These are phyloP conservation scores for Cabera pusaria DNA, from an alignment of 2,888 invertebrate genomes.

Conservation along the genomic window DNA sequence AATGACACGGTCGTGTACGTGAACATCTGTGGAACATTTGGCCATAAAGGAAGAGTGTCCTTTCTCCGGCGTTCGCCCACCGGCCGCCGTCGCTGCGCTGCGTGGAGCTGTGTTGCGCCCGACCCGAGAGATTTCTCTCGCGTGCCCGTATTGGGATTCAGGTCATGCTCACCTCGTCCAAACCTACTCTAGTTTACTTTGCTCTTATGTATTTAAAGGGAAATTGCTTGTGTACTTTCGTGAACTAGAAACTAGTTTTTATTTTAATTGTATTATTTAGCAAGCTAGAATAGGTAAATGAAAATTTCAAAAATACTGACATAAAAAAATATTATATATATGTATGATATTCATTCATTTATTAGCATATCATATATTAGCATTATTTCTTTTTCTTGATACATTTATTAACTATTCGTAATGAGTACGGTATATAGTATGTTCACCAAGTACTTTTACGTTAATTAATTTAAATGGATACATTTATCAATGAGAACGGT, in stretches of 20 bases:
- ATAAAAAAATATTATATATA: too few relatives aligned
- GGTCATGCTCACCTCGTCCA: slow-evolving; percentile 69
- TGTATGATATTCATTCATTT: too few relatives aligned
- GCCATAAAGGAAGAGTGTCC: slow-evolving; percentile 56
- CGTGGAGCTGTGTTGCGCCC: slow-evolving; percentile 26
- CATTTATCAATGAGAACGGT: too few relatives aligned
- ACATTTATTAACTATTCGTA: too few relatives aligned
- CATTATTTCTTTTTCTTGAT: too few relatives aligned
- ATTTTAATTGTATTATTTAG: too few relatives aligned
- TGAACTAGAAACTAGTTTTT: not conserved
- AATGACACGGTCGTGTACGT: slow-evolving; percentile 25
- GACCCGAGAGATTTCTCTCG: slow-evolving; percentile 70
- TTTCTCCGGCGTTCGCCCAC: slow-evolving; percentile 56
- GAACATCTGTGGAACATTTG: slow-evolving; percentile 34
- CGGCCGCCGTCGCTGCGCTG: slow-evolving; percentile 3
- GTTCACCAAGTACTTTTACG: too few relatives aligned
- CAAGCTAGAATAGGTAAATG: too few relatives aligned
- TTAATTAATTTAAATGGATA: too few relatives aligned
- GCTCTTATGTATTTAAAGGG: slow-evolving; percentile 12
- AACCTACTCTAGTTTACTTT: slow-evolving; percentile 48
- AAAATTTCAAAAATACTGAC: too few relatives aligned
- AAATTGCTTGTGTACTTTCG: slow-evolving; percentile 2
- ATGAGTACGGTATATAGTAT: too few relatives aligned
- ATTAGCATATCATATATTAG: too few relatives aligned
- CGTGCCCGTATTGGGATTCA: slow-evolving; percentile 74